Base-by-base conservation (phyloP, 2,797 vertebrate species). In the Lemur catta region DNA sequence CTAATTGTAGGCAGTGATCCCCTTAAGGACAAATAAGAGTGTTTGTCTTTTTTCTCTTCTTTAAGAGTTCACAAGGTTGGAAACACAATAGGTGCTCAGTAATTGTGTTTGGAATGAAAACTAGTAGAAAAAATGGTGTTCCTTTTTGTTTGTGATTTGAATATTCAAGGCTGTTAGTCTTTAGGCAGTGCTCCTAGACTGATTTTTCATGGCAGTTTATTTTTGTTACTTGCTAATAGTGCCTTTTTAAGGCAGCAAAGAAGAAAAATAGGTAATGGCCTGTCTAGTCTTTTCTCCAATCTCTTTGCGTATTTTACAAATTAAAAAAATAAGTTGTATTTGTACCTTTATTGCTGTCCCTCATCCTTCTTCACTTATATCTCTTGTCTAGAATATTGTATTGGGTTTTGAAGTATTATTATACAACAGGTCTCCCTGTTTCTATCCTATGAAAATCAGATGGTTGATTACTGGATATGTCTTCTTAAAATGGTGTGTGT, bases 61-160 rank as follows among this genome's bases (percentile, higher is more conserved):
- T 93, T 1, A 90, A 20, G 43, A 88, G 30, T 94, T 88, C 78
- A 41, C 41, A 78, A 11, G 74, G 30, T 72, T 76, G 43, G n/a
- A 59, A 92, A 84, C 50, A 72, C 61, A 88, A 63, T 63, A 82
- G 5, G 4, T 91, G 17, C 35, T 79, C 59, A 46, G 6, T 80
- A 88, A 75, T 90, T 94, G 72, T 84, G 12, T 92, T 95, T 74
- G 35, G 57, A 78, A 81, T 91, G 35, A 92, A 88, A 94, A 90
- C 72, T 50, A 76, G 35, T 18, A 69, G n/a, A 92, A 96, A 94
- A 41, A 91, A 82, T 48, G 59, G 71, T 84, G 13, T 76, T 84
- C 50, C 80, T 69, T 46, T 52, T 33, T 84, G 12, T 71, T 75
- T 35, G 43, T 91, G 26, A 38, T 18, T 41, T 3, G 22, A 94